These are phyloP conservation scores for Galeopsomyia nigrocyanea DNA, from an alignment of 2,888 invertebrate genomes.

Conservation along the genomic window DNA sequence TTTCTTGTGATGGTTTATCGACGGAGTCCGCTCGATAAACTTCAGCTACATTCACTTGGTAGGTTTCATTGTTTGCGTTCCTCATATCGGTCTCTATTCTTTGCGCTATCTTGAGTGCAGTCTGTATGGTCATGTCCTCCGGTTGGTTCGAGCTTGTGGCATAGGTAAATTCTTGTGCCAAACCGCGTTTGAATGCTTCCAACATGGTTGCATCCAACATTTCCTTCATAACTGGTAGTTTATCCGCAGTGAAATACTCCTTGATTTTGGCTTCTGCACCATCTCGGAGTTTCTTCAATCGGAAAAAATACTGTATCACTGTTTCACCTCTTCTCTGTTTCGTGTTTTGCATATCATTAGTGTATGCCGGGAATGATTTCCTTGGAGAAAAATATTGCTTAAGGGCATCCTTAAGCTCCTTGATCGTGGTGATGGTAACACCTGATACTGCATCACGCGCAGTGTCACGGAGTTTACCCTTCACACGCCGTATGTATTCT, in stretches of 20 bases:
- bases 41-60: too few species aligned
- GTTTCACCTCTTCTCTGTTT: background rate
- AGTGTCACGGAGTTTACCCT: slow-evolving; percentile 1
- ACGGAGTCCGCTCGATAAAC: too few species aligned
- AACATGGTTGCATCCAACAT: background rate
- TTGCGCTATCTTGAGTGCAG: slow-evolving; percentile 3
- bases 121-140: background rate
- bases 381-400: slow-evolving; percentile 7
- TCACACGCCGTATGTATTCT: background rate
- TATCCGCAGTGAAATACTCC: background rate
- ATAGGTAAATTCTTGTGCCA: background rate
- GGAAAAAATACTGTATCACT: background rate
- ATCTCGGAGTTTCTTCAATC: background rate
- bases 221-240: background rate
- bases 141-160: background rate
- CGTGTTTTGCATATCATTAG: background rate
- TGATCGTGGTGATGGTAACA: background rate
- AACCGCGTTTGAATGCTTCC: background rate
- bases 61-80: too few species aligned
- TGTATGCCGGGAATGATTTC: background rate
- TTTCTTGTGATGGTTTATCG: too few species aligned
- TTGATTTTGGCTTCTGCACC: background rate
- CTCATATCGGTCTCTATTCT: background rate
- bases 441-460: slow-evolving; percentile 1
- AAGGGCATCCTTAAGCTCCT: background rate